These are phyloP conservation scores for Meriones unguiculatus DNA, from an alignment of 2,113 vertebrate species.

Conservation along the genomic window DNA sequence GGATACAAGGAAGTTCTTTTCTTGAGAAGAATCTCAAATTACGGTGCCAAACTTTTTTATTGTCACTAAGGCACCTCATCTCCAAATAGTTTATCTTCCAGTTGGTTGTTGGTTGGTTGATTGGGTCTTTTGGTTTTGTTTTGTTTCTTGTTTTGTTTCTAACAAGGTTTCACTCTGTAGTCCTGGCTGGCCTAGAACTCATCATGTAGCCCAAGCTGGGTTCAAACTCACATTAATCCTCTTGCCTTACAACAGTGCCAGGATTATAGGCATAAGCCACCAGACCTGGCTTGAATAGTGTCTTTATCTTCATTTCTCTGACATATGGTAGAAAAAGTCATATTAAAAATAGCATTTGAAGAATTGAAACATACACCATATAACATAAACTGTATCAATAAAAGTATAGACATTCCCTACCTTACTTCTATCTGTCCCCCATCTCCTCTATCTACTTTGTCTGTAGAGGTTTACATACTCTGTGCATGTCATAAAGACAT, in stretches of 20 bases:
- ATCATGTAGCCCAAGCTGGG: background rate
- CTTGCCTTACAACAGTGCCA: background rate
- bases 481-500: background rate
- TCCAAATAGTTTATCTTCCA: background rate
- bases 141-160: background rate
- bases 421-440: background rate
- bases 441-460: background rate
- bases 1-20: background rate
- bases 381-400: background rate
- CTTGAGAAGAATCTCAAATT: background rate
- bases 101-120: background rate
- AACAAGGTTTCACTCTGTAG: background rate
- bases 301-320: background rate
- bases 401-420: background rate
- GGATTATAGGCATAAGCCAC: background rate
- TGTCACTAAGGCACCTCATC: background rate
- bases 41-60: background rate
- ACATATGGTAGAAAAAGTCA: background rate
- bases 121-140: background rate
- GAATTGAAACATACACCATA: background rate
- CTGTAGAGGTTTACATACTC: background rate
- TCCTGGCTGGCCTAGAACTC: background rate
- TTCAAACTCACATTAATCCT: background rate
- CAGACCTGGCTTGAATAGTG: background rate
- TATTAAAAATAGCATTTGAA: background rate